Base-by-base conservation (phyloP, 2,797 vertebrate species). In the Pteropus rufus region DNA sequence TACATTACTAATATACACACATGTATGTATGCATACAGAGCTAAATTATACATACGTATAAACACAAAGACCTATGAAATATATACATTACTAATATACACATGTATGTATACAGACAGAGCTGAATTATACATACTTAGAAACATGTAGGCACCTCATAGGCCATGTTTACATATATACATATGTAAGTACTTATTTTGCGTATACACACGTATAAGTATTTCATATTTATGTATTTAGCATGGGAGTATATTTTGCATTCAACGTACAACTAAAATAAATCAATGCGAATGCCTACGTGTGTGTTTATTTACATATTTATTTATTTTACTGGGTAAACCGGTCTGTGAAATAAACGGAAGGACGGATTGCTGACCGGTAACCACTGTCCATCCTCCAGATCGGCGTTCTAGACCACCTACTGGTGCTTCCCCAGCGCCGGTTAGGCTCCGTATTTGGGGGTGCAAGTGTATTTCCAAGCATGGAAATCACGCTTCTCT, bases 21-120 rank as follows among this genome's bases (percentile, higher is more conserved):
- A 21, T 3, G 34, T n/a, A 29, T 24, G 1, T 34, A 2, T 8
- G 39, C 21, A 31, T 16, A 5, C 6, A n/a, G 3, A 44, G 21
- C 5, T 44, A 9, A 34, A 67, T 67, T 26, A n/a, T 34, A 60
- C 44, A 11, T 11, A 11, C 44, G 10, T 44, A 44, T 2, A 2
- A 44, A 44, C 10, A 44, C 44, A 44, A 10, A 18, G 41, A 14
- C n/a, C 46, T 7, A 2, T 18, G 15, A 44, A 62, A 64, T 56
- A 56, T 14, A 79, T 44, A 7, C 41, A 44, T 44, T 44, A 44
- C 41, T 44, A 56, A 56, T 39, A 58, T n/a, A 19, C 8, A 52
- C 21, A 36, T 1, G 49, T 26, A 26, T 12, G 0, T 39, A 1
- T 7, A 60, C 26, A 19, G 15, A 19, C 15, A 36, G 18, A 64